Percentiles rank a stretch among this genome's conserved stretches.
phyloP scores from a whole-genome alignment of 1,140 invertebrate genomes.

The Drosophila oshimai region DNA sequence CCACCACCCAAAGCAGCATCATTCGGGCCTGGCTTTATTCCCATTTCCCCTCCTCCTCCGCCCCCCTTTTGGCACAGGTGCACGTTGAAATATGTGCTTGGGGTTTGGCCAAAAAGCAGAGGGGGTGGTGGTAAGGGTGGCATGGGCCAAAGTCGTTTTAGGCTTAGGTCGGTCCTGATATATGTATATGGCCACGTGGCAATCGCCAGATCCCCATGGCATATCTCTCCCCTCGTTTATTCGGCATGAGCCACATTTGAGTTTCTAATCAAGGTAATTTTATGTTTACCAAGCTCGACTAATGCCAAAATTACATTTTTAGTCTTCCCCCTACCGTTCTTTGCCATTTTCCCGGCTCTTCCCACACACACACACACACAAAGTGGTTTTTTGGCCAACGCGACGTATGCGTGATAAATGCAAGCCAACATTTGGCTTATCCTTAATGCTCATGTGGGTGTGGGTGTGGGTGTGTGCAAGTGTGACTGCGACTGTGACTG shows the following conservation, averaged over 20 bases:
- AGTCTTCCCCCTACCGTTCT: slow-evolving; percentile 30
- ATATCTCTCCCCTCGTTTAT: slow-evolving; percentile 24
- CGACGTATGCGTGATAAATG: slow-evolving; percentile 66
- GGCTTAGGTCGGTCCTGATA: slow-evolving; percentile 64
- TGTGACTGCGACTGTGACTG: slow-evolving; percentile 8
- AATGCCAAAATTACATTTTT: slow-evolving; percentile 80
- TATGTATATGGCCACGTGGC: slow-evolving; percentile 66
- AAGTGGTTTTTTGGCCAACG: slow-evolving; percentile 42
- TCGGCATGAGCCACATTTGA: slow-evolving; percentile 52
- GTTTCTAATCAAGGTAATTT: slow-evolving; percentile 81
- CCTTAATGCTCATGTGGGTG: slow-evolving; percentile 28
- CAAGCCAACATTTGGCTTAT: slow-evolving; percentile 50
- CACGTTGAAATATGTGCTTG: slow-evolving; percentile 59
- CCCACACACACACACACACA: slow-evolving; percentile 8
- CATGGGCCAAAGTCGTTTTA: slow-evolving; percentile 63
- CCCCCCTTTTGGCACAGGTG: slow-evolving; percentile 61
- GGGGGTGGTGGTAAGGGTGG: neutral
- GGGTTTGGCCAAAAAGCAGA: slow-evolving; percentile 14
- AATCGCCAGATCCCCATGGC: neutral
- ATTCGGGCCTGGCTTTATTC: slow-evolving; percentile 39
- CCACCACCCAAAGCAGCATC: slow-evolving; percentile 27
- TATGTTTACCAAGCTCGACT: slow-evolving; percentile 71
- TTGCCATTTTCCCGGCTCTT: neutral
- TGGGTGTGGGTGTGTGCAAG: neutral
- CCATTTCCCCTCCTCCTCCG: slow-evolving; percentile 7